Percentiles rank a stretch among this genome's conserved stretches.
Evolutionary conservation across 2,797 vertebrate species (phyloP).

Genomic region (Triplophysa yarkandensis): DNA sequence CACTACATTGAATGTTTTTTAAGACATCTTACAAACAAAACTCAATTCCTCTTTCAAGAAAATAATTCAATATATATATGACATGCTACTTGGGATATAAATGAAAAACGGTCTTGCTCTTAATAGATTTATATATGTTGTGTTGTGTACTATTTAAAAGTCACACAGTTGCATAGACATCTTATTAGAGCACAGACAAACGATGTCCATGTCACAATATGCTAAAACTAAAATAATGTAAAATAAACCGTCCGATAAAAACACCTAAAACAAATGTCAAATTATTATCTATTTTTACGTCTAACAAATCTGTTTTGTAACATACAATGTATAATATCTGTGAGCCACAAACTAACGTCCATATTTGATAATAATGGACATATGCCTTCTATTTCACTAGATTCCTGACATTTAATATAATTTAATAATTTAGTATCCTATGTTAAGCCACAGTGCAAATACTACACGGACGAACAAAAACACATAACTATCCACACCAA

Average conservation of each 20-base stretch:
- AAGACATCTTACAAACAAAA: neutral
- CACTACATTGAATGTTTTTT: neutral
- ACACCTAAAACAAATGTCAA: neutral
- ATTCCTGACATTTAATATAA: too few relatives aligned
- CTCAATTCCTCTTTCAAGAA: conserved; percentile 6
- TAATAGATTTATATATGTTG: neutral
- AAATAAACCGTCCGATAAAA: neutral
- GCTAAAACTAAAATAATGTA: neutral
- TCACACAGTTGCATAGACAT: conserved; percentile 47
- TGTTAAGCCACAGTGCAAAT: conserved; percentile 38
- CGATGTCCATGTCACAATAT: conserved; percentile 10
- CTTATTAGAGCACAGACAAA: conserved; percentile 26
- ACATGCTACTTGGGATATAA: neutral
- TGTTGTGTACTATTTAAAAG: conserved; percentile 25
- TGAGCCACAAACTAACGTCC: neutral
- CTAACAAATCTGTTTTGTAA: conserved; percentile 18
- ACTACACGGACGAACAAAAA: conserved; percentile 8
- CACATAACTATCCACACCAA: conserved; percentile 25
- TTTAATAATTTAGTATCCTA: conserved; percentile 14
- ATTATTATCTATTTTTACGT: neutral
- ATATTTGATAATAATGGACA: neutral
- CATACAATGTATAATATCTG: neutral
- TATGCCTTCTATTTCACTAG: neutral
- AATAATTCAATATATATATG: neutral
- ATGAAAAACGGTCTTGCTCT: conserved; percentile 31